Conservation (phyloP, 1,140 invertebrate genomes). For the Aradophagus sp. region DNA sequence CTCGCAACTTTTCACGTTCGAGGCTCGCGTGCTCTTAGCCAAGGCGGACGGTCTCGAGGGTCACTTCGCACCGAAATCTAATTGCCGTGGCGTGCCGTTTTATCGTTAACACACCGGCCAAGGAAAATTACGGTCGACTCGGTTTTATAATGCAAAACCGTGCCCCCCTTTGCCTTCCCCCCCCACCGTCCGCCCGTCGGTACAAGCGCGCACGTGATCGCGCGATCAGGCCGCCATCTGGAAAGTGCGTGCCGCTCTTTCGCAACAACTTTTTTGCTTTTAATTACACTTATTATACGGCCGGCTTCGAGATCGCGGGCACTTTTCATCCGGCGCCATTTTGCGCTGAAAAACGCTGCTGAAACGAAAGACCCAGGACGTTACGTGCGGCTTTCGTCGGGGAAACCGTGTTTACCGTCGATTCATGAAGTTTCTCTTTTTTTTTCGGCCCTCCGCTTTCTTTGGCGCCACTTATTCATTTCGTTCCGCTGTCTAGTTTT, state of each 20-base stretch:
- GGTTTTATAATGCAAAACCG: constrained; percentile 47
- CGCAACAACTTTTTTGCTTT: constrained; percentile 36
- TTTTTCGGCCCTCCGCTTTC: too few relatives aligned
- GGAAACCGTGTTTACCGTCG: too few relatives aligned
- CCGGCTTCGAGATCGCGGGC: constrained; percentile 3
- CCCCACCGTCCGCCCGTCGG: too few relatives aligned
- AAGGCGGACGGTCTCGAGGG: constrained; percentile 42
- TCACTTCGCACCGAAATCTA: constrained; percentile 57
- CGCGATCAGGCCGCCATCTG: constrained; percentile 27
- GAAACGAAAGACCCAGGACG: too few relatives aligned
- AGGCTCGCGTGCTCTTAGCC: constrained; percentile 46
- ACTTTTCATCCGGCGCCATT: constrained; percentile 15
- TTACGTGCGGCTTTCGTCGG: too few relatives aligned
- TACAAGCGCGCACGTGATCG: constrained; percentile 42
- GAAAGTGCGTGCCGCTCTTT: constrained; percentile 42
- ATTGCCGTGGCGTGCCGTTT: constrained; percentile 52
- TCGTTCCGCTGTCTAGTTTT: too few relatives aligned
- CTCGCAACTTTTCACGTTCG: constrained; percentile 53
- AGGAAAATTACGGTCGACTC: constrained; percentile 46
- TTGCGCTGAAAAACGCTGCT: too few relatives aligned
- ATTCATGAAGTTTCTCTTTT: too few relatives aligned
- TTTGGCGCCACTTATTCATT: too few relatives aligned
- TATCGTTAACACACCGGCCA: constrained; percentile 51
- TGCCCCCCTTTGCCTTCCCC: constrained; percentile 9
- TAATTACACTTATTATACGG: constrained; percentile 47